Evolutionary conservation across 1,140 invertebrate species (phyloP).

Genomic region (Paralvinella palmiformis): DNA sequence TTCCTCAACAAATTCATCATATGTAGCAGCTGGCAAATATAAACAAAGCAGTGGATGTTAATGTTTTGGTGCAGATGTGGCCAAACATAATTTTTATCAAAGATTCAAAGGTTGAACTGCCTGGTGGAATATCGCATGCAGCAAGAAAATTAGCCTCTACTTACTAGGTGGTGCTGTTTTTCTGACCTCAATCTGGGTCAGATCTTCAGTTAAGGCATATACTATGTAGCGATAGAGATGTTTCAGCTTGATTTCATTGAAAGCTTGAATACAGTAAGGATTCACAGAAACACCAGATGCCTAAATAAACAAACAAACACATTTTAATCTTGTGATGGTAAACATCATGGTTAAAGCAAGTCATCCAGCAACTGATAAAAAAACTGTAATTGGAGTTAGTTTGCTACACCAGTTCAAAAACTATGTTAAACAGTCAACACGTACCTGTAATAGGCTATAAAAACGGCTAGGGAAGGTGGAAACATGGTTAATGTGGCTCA

Average conservation of each 20-base stretch:
- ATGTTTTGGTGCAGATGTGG: neutral
- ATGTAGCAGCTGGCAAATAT: neutral
- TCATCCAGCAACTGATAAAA: too few species aligned
- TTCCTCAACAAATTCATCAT: conserved; percentile 18
- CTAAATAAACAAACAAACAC: conserved; percentile 30
- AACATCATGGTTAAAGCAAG: too few species aligned
- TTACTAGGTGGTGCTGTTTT: conserved; percentile 18
- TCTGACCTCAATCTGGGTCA: conserved; percentile 13
- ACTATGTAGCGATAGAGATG: conserved; percentile 21
- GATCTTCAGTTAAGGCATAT: conserved; percentile 19
- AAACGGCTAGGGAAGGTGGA: too few species aligned
- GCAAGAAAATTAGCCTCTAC: neutral
- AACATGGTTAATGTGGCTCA: too few species aligned
- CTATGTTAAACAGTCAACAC: too few species aligned
- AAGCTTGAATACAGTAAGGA: conserved; percentile 13
- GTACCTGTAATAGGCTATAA: too few species aligned
- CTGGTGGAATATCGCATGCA: neutral
- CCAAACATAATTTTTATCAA: neutral
- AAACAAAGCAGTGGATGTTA: too few species aligned
- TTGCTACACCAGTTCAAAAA: too few species aligned
- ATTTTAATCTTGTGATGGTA: too few species aligned
- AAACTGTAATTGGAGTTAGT: too few species aligned
- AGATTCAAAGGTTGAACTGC: too few species aligned
- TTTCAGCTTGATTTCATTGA: conserved; percentile 22
- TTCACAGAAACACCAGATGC: conserved; percentile 21